A percentile compares a stretch with the other conserved stretches of the same genome.
Conservation (phyloP, 2,113 vertebrate species). For the Muntiacus reevesi region DNA sequence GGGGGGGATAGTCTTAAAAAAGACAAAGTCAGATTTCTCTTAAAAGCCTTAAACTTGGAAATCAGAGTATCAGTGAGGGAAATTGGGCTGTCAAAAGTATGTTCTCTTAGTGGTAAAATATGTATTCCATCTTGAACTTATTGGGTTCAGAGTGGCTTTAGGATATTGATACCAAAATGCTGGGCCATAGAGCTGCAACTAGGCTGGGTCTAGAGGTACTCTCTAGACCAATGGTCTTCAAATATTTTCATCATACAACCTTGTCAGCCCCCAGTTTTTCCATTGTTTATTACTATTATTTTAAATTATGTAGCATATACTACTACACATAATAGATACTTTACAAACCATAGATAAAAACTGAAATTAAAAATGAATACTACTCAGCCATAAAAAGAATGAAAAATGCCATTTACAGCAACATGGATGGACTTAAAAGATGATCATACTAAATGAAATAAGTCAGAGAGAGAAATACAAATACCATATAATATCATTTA, state of each 20-base stretch:
- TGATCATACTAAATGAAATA: neutral
- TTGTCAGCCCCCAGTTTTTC: neutral
- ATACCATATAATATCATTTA: neutral
- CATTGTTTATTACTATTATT: neutral
- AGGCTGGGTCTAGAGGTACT: neutral
- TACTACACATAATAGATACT: neutral
- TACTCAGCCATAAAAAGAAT: neutral
- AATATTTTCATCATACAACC: neutral
- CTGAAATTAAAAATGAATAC: neutral
- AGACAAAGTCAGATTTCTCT: neutral
- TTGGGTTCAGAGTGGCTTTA: neutral
- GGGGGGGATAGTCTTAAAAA: neutral
- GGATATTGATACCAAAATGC: neutral
- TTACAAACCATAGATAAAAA: neutral
- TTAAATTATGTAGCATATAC: neutral
- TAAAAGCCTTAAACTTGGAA: neutral
- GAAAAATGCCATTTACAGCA: neutral
- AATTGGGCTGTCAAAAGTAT: neutral
- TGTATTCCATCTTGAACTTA: neutral
- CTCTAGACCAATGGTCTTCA: neutral
- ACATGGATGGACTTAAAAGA: neutral
- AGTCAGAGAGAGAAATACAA: neutral
- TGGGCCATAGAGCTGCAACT: neutral
- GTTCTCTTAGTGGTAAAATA: neutral
- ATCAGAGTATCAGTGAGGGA: neutral